A percentile compares a stretch with the other conserved stretches of the same genome.
phyloP scores from a whole-genome alignment of 1,140 invertebrate genomes.

The Brachionus calyciflorus region DNA sequence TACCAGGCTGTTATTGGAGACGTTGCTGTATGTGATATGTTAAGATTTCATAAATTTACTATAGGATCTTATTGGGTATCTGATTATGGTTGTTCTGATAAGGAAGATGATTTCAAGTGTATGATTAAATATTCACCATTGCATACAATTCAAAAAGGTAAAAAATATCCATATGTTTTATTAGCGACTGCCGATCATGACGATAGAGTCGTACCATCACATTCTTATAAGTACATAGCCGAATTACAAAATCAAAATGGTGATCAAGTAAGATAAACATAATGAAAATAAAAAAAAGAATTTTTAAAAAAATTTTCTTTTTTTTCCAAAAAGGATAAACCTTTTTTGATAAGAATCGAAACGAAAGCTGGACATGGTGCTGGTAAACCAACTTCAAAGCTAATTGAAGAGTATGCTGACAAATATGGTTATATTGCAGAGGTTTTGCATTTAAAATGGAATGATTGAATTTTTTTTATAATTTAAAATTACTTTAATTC shows the following conservation, averaged over 20 bases:
- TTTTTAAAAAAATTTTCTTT: constrained; percentile 50
- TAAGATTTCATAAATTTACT: constrained; percentile 95
- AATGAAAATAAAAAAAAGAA: neutral
- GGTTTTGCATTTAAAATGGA: constrained; percentile 13
- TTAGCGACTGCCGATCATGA: constrained; percentile 94
- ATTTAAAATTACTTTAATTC: neutral
- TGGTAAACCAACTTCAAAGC: constrained; percentile 77
- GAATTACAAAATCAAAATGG: constrained; percentile 77
- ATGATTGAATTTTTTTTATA: neutral
- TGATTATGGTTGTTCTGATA: constrained; percentile 88
- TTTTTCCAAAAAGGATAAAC: constrained; percentile 68
- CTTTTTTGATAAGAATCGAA: constrained; percentile 82
- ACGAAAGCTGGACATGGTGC: constrained; percentile 91
- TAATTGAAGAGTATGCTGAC: constrained; percentile 28
- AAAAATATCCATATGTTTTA: constrained; percentile 82
- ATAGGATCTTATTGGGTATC: constrained; percentile 93
- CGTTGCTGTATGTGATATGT: constrained; percentile 94
- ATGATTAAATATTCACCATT: constrained; percentile 85
- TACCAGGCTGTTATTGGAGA: constrained; percentile 85
- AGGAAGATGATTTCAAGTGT: constrained; percentile 81
- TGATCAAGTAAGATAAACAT: constrained; percentile 60
- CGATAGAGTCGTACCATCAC: constrained; percentile 90
- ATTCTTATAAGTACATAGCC: constrained; percentile 91
- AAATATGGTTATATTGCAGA: constrained; percentile 16
- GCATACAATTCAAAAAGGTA: constrained; percentile 73